Conservation (phyloP, 2,888 invertebrate species). For the Orthosia gothica region DNA sequence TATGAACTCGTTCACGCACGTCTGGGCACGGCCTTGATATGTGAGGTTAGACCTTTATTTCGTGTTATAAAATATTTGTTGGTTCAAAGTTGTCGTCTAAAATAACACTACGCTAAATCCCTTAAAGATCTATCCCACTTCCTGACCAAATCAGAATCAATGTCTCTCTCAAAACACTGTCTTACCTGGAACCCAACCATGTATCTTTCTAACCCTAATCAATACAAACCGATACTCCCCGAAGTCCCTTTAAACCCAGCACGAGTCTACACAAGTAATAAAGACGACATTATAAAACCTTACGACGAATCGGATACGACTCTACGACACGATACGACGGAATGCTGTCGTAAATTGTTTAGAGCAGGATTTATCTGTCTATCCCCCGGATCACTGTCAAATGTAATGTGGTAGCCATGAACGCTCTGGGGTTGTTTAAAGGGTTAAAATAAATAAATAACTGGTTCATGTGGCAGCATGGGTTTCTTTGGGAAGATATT, state of each 20-base stretch:
- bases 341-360: constrained; percentile 63
- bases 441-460: neutral
- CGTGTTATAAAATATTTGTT: neutral
- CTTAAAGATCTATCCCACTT: neutral
- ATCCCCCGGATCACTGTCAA: constrained; percentile 56
- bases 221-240: constrained; percentile 6
- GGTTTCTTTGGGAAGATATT: neutral
- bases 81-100: neutral
- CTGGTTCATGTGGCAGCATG: neutral
- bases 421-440: constrained; percentile 3
- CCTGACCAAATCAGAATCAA: constrained; percentile 20
- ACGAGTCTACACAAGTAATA: constrained; percentile 39
- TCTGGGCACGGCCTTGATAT: too few species aligned
- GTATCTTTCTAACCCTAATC: constrained; percentile 13
- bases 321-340: constrained; percentile 27
- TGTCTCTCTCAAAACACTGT: neutral
- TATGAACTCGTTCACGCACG: too few species aligned
- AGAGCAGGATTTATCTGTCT: constrained; percentile 51
- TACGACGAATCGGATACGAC: constrained; percentile 32
- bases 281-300: constrained; percentile 51
- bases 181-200: constrained; percentile 8
- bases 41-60: rapidly evolving
- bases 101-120: neutral
- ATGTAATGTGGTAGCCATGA: constrained; percentile 41
- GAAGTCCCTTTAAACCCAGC: constrained; percentile 37